Conservation (phyloP, 2,797 vertebrate species). For the Argya squamiceps region DNA sequence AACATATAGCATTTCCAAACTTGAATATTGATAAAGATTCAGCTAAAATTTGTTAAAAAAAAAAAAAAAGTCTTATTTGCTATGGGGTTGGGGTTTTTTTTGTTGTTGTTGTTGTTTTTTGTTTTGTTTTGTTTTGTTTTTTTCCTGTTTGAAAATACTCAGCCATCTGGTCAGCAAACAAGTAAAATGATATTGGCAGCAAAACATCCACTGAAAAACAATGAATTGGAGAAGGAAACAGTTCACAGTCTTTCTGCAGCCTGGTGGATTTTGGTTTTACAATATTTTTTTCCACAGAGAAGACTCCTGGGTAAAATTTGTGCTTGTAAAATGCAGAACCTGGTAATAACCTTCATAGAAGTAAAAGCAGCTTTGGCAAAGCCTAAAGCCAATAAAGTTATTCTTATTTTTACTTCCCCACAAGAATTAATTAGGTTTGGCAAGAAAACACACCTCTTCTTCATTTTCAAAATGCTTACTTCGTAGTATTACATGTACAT, state of each 20-base stretch:
- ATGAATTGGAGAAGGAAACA: background rate
- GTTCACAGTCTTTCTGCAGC: background rate
- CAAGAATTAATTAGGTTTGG: background rate
- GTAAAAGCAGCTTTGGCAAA: background rate
- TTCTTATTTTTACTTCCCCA: background rate
- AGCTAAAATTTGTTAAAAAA: background rate
- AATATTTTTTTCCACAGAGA: background rate
- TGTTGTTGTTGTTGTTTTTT: too few relatives aligned
- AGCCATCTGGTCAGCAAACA: conserved; percentile 43
- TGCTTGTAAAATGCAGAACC: background rate
- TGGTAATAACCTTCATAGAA: background rate
- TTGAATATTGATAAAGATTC: background rate
- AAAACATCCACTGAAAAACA: background rate
- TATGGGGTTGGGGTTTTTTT: background rate
- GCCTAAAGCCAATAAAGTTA: background rate
- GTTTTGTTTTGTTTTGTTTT: too few relatives aligned
- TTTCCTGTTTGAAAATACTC: conserved; percentile 20
- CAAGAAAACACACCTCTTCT: background rate
- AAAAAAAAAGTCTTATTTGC: background rate
- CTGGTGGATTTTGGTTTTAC: background rate
- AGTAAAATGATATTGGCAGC: conserved; percentile 13
- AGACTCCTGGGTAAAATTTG: background rate
- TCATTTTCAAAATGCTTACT: background rate
- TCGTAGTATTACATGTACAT: background rate
- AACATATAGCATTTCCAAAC: background rate